Evolutionary conservation across 2,113 vertebrate genomes (phyloP), one percentile per base, ranked within the genome.

Genomic region (Epinephelus moara): DNA sequence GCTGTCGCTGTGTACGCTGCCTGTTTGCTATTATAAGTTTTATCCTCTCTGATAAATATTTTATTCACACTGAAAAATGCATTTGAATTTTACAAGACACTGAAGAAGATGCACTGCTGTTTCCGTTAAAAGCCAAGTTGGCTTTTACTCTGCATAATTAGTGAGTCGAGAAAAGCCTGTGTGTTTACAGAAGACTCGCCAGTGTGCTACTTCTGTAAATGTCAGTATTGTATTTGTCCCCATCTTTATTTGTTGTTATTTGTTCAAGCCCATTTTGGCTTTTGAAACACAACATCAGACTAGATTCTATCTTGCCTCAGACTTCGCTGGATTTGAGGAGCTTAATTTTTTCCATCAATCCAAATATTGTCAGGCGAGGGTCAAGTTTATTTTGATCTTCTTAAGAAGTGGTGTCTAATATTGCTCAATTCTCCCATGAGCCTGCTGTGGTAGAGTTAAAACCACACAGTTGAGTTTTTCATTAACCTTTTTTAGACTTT

Each of bases 121-220:
- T 30, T 68, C 25, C 30, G 23, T 66, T 66, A 68, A 61, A 71
- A 45, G 70, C 37, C 37, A 27, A 59, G 50, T 23, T 63, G 59
- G 72, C 72, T 63, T n/a, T 52, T 18, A 33, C 27, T 52, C 19
- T 11, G 12, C 21, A 61, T 23, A 40, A 63, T 33, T 15, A 37
- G 21, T 63, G 11, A 52, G 8, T 25, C 23, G 21, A 60, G 15
- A 57, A 50, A 59, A 21, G 13, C 19, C 30, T n/a, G 6, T 68
- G 53, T 63, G 8, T 68, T 81, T 74, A 57, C 27, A 37, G 18
- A 62, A 23, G 21, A 59, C 17, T 60, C 68, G n/a, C 6, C 45
- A 68, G 37, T n/a, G 12, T 45, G 30, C 18, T 78, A 33, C 19
- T 67, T 60, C 18, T 78, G 19, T 19, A 52, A 66, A 72, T 72